Evolutionary conservation across 2,797 vertebrate species (phyloP).

Genomic region (Hypotaenidia philippensis): DNA sequence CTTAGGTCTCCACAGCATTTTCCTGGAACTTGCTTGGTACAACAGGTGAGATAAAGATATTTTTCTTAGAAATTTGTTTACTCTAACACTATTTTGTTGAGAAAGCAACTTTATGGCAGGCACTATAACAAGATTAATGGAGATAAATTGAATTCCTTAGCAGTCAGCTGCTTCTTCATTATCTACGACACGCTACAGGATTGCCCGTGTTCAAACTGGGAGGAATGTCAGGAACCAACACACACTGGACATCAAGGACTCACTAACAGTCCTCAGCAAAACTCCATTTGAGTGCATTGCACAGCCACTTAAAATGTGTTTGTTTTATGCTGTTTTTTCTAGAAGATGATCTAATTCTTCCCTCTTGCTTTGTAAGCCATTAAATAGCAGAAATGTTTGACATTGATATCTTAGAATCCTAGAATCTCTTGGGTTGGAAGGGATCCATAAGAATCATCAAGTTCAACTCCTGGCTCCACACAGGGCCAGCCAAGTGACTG

Average conservation of each 20-base stretch:
- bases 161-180: background rate
- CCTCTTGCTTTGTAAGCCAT: background rate
- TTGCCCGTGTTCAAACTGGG: background rate
- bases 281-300: background rate
- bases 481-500: no score
- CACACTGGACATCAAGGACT: background rate
- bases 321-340: background rate
- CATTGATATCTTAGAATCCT: background rate
- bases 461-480: no score
- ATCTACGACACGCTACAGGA: background rate
- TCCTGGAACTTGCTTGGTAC: background rate
- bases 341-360: background rate
- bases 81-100: background rate
- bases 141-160: background rate
- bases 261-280: background rate
- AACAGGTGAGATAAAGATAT: background rate
- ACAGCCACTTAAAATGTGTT: background rate
- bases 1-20: rapidly evolving
- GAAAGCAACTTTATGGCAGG: background rate
- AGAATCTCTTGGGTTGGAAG: no score
- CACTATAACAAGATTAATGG: background rate
- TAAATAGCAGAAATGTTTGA: background rate
- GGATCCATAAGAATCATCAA: no score
- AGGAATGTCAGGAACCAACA: background rate
- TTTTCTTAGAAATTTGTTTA: background rate